Conservation (phyloP, 1,140 invertebrate genomes). For the Penaeus japonicus region DNA sequence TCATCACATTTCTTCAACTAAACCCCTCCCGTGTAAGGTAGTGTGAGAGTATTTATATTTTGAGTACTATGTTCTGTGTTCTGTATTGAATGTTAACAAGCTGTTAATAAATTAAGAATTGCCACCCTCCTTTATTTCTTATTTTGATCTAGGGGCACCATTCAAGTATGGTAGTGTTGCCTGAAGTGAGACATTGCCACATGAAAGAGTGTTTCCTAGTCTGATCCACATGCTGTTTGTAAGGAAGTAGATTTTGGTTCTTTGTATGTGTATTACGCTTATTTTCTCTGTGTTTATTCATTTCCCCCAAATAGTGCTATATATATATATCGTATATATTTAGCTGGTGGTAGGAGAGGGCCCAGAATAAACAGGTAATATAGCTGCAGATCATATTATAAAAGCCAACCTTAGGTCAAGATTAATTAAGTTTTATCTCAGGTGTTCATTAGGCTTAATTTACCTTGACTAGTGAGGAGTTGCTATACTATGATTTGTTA, state of each 20-base stretch:
- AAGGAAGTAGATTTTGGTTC: constrained; percentile 8
- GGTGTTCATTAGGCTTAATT: constrained; percentile 30
- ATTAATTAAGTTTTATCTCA: constrained; percentile 23
- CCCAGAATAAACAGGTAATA: neutral
- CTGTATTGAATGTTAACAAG: constrained; percentile 40
- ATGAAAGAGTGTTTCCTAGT: constrained; percentile 1
- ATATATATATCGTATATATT: constrained; percentile 9
- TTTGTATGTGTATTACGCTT: constrained; percentile 40
- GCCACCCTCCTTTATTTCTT: constrained; percentile 1
- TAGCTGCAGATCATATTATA: neutral
- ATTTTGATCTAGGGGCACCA: neutral
- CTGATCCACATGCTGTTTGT: constrained; percentile 22
- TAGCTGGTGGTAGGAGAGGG: constrained; percentile 2
- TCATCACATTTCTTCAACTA: too few species aligned
- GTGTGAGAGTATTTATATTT: constrained; percentile 48
- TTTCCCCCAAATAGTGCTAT: neutral
- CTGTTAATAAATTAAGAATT: constrained; percentile 20
- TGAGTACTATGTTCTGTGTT: constrained; percentile 30
- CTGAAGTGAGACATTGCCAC: constrained; percentile 32
- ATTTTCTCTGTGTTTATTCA: constrained; percentile 21
- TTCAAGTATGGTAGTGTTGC: neutral
- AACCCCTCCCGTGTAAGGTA: constrained; percentile 25
- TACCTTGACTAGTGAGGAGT: constrained; percentile 23
- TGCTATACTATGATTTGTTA: neutral
- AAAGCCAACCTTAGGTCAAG: neutral